Conservation (phyloP, 2,113 vertebrate species). For the Colinus virginianus region DNA sequence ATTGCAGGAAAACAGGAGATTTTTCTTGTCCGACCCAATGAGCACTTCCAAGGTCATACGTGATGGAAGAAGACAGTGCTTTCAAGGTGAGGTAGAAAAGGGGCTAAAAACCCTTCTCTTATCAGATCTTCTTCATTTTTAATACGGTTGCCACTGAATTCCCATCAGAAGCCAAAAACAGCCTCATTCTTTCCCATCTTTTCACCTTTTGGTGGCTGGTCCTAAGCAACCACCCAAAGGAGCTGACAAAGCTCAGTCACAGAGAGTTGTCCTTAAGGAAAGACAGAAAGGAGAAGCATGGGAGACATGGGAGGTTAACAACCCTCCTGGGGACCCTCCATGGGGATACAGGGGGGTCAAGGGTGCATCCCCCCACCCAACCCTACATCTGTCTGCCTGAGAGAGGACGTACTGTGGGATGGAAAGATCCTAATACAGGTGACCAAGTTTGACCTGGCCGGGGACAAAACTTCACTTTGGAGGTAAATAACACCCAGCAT, state of each 20-base stretch:
- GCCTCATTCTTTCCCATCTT: constrained; percentile 1
- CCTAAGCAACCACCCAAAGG: not conserved
- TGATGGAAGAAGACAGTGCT: not conserved
- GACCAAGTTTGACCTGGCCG: not conserved
- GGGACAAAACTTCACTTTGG: not conserved
- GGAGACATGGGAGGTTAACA: not conserved
- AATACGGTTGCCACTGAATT: not conserved
- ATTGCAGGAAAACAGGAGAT: not conserved
- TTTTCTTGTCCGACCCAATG: not conserved
- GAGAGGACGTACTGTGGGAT: not conserved
- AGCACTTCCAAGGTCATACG: constrained; percentile 55
- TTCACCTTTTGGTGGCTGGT: not conserved
- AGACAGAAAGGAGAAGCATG: rapidly evolving
- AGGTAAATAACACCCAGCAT: not conserved
- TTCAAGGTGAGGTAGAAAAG: constrained; percentile 24
- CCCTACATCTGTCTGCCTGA: not conserved
- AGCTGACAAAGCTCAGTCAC: not conserved
- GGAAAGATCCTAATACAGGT: not conserved
- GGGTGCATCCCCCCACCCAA: not conserved
- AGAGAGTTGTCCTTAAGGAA: not conserved
- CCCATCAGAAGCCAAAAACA: not conserved
- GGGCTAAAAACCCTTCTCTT: not conserved
- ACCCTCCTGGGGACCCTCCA: not conserved
- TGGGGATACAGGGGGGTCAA: not conserved
- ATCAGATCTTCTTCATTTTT: not conserved